phyloP scores from a whole-genome alignment of 2,888 invertebrate genomes.

The Sminthurinus aureus region DNA sequence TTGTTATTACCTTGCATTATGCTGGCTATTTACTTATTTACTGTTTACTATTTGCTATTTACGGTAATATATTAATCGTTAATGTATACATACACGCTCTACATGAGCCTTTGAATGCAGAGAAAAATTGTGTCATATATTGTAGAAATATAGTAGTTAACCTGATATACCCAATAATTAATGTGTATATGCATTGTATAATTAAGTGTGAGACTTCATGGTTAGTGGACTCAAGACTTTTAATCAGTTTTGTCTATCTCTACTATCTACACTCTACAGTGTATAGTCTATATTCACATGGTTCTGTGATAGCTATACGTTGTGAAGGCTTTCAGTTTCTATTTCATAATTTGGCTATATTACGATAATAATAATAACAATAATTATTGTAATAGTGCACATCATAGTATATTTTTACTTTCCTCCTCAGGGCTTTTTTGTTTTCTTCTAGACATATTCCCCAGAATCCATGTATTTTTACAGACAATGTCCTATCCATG shows the following conservation, averaged over 20 bases:
- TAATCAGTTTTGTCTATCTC: constrained; percentile 21
- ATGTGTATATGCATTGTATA: no score
- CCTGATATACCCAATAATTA: constrained; percentile 40
- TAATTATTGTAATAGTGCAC: not conserved
- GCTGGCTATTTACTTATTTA: no score
- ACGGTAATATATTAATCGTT: no score
- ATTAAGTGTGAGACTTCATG: constrained; percentile 49
- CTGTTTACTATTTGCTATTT: no score
- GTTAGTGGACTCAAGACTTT: constrained; percentile 22
- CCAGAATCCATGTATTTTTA: not conserved
- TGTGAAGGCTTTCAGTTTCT: no score
- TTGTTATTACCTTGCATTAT: no score
- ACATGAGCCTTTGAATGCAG: no score
- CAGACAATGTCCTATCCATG: not conserved
- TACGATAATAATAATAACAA: not conserved
- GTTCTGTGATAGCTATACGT: no score
- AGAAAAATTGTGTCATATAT: no score
- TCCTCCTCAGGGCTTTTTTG: not conserved
- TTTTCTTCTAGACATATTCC: not conserved
- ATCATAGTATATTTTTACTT: not conserved
- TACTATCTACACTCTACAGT: not conserved
- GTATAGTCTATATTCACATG: no score
- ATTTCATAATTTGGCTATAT: no score
- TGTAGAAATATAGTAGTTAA: constrained; percentile 29
- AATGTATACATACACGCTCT: no score